A percentile compares a stretch with the other conserved stretches of the same genome.
Conservation (phyloP, 1,140 invertebrate species). For the Trachymyrmex septentrionalis region DNA sequence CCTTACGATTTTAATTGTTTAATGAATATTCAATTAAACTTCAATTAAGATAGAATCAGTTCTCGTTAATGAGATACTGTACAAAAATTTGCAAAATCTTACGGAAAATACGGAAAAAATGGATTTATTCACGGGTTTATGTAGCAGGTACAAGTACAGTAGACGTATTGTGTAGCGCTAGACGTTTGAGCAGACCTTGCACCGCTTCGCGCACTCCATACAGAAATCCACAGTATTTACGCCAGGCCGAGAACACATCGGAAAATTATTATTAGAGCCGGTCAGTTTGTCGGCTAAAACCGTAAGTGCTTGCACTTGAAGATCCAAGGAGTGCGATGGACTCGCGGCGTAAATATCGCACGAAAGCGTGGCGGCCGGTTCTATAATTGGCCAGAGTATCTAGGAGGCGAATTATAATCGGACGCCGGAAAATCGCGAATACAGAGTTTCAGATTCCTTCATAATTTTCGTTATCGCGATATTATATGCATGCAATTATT, state of each 20-base stretch:
- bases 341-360: slow-evolving; percentile 52
- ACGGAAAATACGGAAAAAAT: neutral
- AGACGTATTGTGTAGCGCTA: neutral
- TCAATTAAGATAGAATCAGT: neutral
- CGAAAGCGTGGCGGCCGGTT: slow-evolving; percentile 40
- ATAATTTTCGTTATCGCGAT: neutral
- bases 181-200: slow-evolving; percentile 24
- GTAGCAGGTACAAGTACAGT: neutral
- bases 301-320: slow-evolving; percentile 65
- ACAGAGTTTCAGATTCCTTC: neutral
- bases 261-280: slow-evolving; percentile 64
- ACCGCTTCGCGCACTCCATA: neutral
- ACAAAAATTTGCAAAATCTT: neutral
- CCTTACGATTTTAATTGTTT: no score
- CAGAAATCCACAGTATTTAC: slow-evolving; percentile 25
- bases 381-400: slow-evolving; percentile 58
- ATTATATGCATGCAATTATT: neutral
- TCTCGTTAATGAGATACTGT: neutral
- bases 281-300: slow-evolving; percentile 59
- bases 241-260: slow-evolving; percentile 22
- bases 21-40: neutral
- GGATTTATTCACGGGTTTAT: neutral
- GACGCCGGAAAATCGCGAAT: slow-evolving; percentile 10
- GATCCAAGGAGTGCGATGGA: slow-evolving; percentile 59
- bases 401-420: slow-evolving; percentile 55